Base-by-base conservation (phyloP, 2,888 invertebrate genomes). In the Phlogophora meticulosa region DNA sequence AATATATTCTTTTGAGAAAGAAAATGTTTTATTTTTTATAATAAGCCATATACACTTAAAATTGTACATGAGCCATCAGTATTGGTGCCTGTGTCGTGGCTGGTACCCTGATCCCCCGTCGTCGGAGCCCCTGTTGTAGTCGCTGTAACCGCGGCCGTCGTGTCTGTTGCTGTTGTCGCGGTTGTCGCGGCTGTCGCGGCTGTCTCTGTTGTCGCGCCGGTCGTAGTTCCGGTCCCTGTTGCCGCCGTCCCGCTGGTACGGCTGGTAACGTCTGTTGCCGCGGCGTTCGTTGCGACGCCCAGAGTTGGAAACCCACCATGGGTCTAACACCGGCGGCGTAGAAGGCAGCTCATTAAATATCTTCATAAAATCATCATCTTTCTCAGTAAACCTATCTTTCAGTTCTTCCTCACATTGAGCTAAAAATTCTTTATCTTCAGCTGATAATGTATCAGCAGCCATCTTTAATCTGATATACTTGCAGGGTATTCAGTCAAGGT, bases 381-480 rank as follows among this genome's bases (percentile, higher is more conserved):
- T 94, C 38, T 96, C 96, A 42, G 97, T 96, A 80, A 93, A 97
- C 73, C 97, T 96, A 68, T 96, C 90, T 78, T 96, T 95, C 55
- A 97, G 96, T 85, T 96, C 96, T 68, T 96, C 95, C 82, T 97
- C 97, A 85, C 97, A 97, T 85, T 96, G 94, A 7, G 94, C 95
- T 58, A 97, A 84, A 80, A 97, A 97, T 51, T 96, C 95, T 58
- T 95, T 87, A 76, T 97, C 97, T 80, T 96, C 96, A 22, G 93
- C 93, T 13, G 96, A 96, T 38, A 97, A 86, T 60, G 78, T 78
- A 53, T 90, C 88, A 53, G 85, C 61, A 52, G 91, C 75, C 92
- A 92, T 93, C 51, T 62, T 83, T 80, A 74, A 64, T 84, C 46
- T 28, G 67, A 66, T 78, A 48, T 43, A 48, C 15, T 24, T 52